Evolutionary conservation across 2,113 vertebrate genomes (phyloP), one percentile per base, ranked within the genome.

Genomic region (Paramisgurnus dabryanus): DNA sequence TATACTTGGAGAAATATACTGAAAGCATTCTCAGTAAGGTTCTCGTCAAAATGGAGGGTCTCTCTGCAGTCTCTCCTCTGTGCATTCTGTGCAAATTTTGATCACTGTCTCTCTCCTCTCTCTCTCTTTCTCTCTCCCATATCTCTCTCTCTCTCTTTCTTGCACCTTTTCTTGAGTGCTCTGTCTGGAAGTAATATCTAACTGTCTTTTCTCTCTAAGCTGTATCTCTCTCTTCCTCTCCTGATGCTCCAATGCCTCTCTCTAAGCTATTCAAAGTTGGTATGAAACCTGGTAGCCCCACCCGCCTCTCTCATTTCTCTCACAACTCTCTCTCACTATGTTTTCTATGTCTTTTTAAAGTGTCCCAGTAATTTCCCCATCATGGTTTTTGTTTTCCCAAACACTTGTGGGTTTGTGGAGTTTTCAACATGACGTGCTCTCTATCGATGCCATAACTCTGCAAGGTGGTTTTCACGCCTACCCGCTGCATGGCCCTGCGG

Each of bases 11-110:
- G 83, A 84, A 86, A 80, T 87, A 78, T 79, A 71, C 84, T 83
- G 76, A 85, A 60, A 72, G 57, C 80, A 82, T 82, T 75, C 55
- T 79, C 77, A 80, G 81, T 87, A 94, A 94, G 93, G 92, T 94
- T 94, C 90, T 95, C 85, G 72, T 90, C 93, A 94, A 93, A 93
- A 93, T 76, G 77, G 90, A 93, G 90, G 91, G 91, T 92, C 87
- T 91, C 92, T 91, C 75, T 92, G 90, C 93, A 92, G 87, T 93
- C 91, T 93, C 90, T 94, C 94, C 91, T 91, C 93, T 92, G 93
- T 93, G 93, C 90, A 91, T 93, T 91, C 92, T 94, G 94, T 94
- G 90, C 91, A 94, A 94, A 93, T 93, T 89, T 89, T 93, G 93
- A 92, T 93, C 91, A 92, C 92, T 90, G 91, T 94, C 88, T 90